Percentiles rank a stretch among this genome's conserved stretches.
phyloP scores from a whole-genome alignment of 2,888 invertebrate species.

The Xestoiulus laeticollis region DNA sequence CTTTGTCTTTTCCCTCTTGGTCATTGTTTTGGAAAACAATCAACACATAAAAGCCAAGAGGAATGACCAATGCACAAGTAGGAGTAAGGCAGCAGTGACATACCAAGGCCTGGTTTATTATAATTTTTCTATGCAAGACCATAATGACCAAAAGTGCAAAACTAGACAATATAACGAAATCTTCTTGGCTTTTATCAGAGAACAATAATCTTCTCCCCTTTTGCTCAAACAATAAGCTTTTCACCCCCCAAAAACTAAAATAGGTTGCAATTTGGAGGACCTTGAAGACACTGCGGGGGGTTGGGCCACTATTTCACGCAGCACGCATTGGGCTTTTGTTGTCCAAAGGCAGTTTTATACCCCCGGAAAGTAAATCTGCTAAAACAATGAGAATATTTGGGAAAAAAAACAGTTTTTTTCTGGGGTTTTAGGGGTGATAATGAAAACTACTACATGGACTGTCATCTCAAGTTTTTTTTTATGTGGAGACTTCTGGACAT shows the following conservation, averaged over 20 bases:
- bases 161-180: slow-evolving; percentile 40
- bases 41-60: slow-evolving; percentile 45
- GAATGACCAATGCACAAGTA: slow-evolving; percentile 41
- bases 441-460: slow-evolving; percentile 2
- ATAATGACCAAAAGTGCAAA: slow-evolving; percentile 43
- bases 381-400: slow-evolving; percentile 10
- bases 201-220: slow-evolving; percentile 17
- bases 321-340: slow-evolving; percentile 27
- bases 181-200: slow-evolving; percentile 41
- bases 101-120: slow-evolving; percentile 40
- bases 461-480: too few relatives aligned
- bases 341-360: neutral
- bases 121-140: slow-evolving; percentile 39
- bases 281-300: slow-evolving; percentile 18
- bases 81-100: neutral
- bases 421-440: too few relatives aligned
- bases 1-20: slow-evolving; percentile 45
- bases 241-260: slow-evolving; percentile 35
- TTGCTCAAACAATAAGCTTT: slow-evolving; percentile 23
- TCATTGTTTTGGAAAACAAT: slow-evolving; percentile 48
- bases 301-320: slow-evolving; percentile 17
- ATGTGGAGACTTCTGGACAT: too few relatives aligned
- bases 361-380: neutral
- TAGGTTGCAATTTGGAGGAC: slow-evolving; percentile 32
- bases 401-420: neutral